A percentile compares a stretch with the other conserved stretches of the same genome.
Evolutionary conservation across 2,113 vertebrate species (phyloP).

Genomic region (Miniopterus natalensis): DNA sequence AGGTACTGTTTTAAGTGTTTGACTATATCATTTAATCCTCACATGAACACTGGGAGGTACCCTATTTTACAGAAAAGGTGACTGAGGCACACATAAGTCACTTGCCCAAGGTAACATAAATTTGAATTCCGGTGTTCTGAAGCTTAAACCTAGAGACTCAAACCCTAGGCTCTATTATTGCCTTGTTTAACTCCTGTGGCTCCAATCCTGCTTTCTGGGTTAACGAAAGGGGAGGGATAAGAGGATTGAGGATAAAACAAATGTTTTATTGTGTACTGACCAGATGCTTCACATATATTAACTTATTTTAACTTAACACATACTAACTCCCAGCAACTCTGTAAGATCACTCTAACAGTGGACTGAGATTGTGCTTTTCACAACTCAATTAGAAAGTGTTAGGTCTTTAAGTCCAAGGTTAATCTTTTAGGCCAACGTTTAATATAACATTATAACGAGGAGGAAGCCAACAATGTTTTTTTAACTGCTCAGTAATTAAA

Average conservation of each 20-base stretch:
- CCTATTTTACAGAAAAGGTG: background rate
- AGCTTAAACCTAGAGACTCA: background rate
- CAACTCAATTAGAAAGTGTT: background rate
- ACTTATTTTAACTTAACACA: background rate
- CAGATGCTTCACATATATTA: background rate
- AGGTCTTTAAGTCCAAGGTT: background rate
- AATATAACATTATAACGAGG: background rate
- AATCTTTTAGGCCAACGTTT: background rate
- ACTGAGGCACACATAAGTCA: background rate
- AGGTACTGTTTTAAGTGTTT: background rate
- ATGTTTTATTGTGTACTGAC: background rate
- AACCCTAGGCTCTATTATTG: background rate
- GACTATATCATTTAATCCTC: background rate
- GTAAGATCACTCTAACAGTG: background rate
- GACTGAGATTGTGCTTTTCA: background rate
- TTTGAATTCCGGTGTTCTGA: background rate
- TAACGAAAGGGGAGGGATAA: background rate
- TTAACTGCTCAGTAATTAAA: background rate
- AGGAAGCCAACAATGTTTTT: background rate
- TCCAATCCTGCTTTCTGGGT: background rate
- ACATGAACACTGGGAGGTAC: background rate
- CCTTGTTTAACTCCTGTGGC: background rate
- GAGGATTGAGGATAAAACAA: background rate
- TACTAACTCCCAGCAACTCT: background rate
- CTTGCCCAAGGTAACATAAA: background rate